phyloP scores from a whole-genome alignment of 2,113 vertebrate genomes.

The Fulmarus glacialis region DNA sequence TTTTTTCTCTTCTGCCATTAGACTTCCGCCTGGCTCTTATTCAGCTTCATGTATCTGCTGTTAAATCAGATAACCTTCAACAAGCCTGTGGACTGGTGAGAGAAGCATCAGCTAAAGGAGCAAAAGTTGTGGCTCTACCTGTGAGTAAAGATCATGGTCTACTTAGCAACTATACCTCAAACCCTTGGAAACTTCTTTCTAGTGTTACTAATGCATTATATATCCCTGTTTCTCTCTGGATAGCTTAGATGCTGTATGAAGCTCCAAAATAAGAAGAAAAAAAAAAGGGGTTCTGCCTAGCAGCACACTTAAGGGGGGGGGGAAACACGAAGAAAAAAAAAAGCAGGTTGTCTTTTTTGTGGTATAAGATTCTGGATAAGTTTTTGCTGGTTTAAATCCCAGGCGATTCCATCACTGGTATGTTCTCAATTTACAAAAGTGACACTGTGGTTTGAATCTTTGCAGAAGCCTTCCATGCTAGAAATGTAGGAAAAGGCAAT shows the following conservation, averaged over 20 bases:
- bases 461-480: background rate
- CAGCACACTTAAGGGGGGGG: background rate
- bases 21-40: constrained; percentile 92
- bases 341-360: background rate
- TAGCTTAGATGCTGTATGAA: background rate
- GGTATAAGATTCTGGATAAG: background rate
- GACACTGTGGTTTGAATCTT: background rate
- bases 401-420: background rate
- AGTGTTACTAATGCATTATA: background rate
- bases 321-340: background rate
- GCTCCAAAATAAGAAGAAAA: background rate
- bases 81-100: constrained; percentile 82
- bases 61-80: constrained; percentile 89
- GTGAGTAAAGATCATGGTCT: constrained; percentile 76
- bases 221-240: background rate
- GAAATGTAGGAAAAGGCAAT: background rate
- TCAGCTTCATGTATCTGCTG: constrained; percentile 85
- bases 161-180: background rate
- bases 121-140: constrained; percentile 89
- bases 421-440: background rate
- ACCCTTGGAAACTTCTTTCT: background rate
- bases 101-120: constrained; percentile 85
- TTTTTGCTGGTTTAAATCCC: background rate
- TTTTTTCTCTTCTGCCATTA: constrained; percentile 52
- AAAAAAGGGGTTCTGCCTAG: background rate